phyloP scores from a whole-genome alignment of 2,888 invertebrate species.

The Tribolium freemani region DNA sequence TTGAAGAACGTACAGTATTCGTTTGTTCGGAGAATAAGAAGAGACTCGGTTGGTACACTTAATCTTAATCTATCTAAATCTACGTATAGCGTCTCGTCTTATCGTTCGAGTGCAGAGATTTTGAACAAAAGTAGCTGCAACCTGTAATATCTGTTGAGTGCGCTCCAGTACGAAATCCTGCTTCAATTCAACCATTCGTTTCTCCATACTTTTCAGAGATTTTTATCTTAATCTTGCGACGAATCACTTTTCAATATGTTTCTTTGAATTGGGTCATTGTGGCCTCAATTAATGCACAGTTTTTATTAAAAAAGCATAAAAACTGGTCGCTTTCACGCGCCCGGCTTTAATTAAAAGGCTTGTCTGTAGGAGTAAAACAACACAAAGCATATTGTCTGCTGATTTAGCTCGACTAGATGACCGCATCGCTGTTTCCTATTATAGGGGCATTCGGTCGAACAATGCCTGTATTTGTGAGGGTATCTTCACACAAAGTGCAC shows the following conservation, averaged over 20 bases:
- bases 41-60: constrained; percentile 51
- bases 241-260: constrained; percentile 51
- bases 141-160: constrained; percentile 52
- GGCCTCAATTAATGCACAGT: background rate
- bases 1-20: constrained; percentile 35
- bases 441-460: constrained; percentile 38
- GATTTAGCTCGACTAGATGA: constrained; percentile 43
- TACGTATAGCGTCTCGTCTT: constrained; percentile 63
- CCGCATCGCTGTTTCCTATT: constrained; percentile 41
- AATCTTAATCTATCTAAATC: constrained; percentile 66
- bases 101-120: constrained; percentile 63
- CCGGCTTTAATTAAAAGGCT: constrained; percentile 37
- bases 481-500: constrained; percentile 38
- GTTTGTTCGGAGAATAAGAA: constrained; percentile 33
- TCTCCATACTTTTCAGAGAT: constrained; percentile 47
- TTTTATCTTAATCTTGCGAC: constrained; percentile 52
- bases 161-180: constrained; percentile 48
- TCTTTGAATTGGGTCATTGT: background rate
- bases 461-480: constrained; percentile 35
- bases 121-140: constrained; percentile 58
- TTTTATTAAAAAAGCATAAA: background rate
- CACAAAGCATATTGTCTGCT: constrained; percentile 43
- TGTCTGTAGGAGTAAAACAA: constrained; percentile 28
- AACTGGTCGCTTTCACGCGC: background rate
- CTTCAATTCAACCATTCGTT: constrained; percentile 48